phyloP scores from a whole-genome alignment of 2,113 vertebrate genomes.

The Oryzias melastigma region DNA sequence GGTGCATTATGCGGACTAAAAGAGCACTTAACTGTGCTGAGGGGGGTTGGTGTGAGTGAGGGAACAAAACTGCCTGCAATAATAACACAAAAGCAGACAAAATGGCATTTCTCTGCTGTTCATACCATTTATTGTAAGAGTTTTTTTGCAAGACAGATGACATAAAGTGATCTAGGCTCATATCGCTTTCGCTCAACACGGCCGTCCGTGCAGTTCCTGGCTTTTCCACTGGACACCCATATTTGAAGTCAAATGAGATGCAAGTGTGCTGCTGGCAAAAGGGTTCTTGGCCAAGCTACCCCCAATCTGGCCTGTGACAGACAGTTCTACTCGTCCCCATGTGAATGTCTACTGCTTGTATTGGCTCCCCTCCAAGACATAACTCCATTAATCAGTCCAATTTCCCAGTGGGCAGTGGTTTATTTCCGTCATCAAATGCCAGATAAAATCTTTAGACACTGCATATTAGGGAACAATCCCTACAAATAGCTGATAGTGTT shows the following conservation, averaged over 20 bases:
- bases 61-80: constrained; percentile 41
- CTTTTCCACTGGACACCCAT: constrained; percentile 46
- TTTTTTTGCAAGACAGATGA: constrained; percentile 48
- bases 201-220: constrained; percentile 19
- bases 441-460: constrained; percentile 87
- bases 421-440: constrained; percentile 88
- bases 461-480: constrained; percentile 84
- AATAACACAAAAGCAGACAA: constrained; percentile 48
- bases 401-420: constrained; percentile 88
- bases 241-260: constrained; percentile 42
- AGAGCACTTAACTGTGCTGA: constrained; percentile 77
- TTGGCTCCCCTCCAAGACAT: constrained; percentile 75
- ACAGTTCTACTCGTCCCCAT: constrained; percentile 67
- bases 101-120: constrained; percentile 47
- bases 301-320: constrained; percentile 51
- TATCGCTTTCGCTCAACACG: constrained; percentile 44
- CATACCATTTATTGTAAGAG: constrained; percentile 43
- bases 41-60: constrained; percentile 46
- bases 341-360: constrained; percentile 66
- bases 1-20: constrained; percentile 68
- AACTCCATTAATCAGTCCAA: constrained; percentile 84
- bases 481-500: constrained; percentile 83
- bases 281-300: constrained; percentile 22
- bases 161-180: constrained; percentile 66
- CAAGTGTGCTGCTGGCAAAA: constrained; percentile 27